Conservation (phyloP, 1,140 invertebrate species). For the Brachionus calyciflorus region DNA sequence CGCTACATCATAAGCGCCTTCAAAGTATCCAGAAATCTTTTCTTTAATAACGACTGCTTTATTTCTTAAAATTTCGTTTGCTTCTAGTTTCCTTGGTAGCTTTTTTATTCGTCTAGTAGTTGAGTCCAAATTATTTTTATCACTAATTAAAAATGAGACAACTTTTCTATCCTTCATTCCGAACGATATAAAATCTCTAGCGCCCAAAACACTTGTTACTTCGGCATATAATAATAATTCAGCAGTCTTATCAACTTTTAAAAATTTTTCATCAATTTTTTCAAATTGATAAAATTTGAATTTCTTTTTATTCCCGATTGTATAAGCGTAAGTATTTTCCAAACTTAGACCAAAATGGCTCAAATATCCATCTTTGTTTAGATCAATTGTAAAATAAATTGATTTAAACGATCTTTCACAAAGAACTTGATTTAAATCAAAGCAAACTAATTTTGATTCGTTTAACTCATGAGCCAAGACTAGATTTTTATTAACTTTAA, state of each 20-base stretch:
- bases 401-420: background rate
- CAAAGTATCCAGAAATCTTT: background rate
- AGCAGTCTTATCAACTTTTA: background rate
- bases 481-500: background rate
- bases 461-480: background rate
- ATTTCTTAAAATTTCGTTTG: background rate
- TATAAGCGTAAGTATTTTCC: background rate
- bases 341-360: background rate
- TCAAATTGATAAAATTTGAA: constrained; percentile 6
- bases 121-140: background rate
- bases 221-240: background rate
- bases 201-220: background rate
- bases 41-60: background rate
- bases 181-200: background rate
- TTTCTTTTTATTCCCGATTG: background rate
- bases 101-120: background rate
- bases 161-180: constrained; percentile 5
- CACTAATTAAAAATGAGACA: background rate
- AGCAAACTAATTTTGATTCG: constrained; percentile 1
- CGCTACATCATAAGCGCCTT: too few relatives aligned
- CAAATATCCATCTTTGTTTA: background rate
- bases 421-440: background rate
- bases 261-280: background rate
- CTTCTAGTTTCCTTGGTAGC: background rate
- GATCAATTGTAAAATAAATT: background rate